phyloP scores from a whole-genome alignment of 2,113 vertebrate genomes.

The Istiophorus platypterus region DNA sequence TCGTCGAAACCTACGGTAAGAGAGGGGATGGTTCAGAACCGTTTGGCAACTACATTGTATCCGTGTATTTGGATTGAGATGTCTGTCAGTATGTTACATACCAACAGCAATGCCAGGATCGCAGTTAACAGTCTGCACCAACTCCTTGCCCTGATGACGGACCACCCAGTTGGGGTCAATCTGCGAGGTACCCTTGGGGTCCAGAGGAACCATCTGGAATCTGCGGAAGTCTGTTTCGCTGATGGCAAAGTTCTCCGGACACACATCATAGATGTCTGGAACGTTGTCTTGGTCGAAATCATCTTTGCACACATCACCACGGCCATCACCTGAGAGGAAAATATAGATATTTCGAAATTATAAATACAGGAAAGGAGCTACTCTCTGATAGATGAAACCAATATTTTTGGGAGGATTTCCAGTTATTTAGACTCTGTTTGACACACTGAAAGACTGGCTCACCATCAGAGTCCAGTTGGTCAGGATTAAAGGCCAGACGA shows the following conservation, averaged over 20 bases:
- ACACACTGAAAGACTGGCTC: slow-evolving; percentile 60
- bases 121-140: slow-evolving; percentile 99
- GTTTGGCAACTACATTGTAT: neutral
- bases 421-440: neutral
- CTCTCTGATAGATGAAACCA: neutral
- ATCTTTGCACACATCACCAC: slow-evolving; percentile 95
- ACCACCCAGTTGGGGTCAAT: slow-evolving; percentile 99
- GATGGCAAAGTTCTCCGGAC: slow-evolving; percentile 96
- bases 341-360: neutral
- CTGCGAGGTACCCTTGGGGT: slow-evolving; percentile 97
- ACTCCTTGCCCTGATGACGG: slow-evolving; percentile 97
- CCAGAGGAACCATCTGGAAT: slow-evolving; percentile 99
- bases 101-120: slow-evolving; percentile 98
- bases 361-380: neutral
- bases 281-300: slow-evolving; percentile 97
- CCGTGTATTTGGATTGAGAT: neutral
- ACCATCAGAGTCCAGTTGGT: slow-evolving; percentile 97
- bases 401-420: neutral
- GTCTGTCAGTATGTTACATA: slow-evolving; percentile 72
- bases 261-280: slow-evolving; percentile 95
- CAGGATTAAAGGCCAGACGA: slow-evolving; percentile 92
- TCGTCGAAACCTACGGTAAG: slow-evolving; percentile 91
- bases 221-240: slow-evolving; percentile 97
- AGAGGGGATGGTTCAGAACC: slow-evolving; percentile 30
- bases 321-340: slow-evolving; percentile 89